These are phyloP conservation scores for Phragmatobia fuliginosa DNA, from an alignment of 2,888 invertebrate species.

Conservation along the genomic window DNA sequence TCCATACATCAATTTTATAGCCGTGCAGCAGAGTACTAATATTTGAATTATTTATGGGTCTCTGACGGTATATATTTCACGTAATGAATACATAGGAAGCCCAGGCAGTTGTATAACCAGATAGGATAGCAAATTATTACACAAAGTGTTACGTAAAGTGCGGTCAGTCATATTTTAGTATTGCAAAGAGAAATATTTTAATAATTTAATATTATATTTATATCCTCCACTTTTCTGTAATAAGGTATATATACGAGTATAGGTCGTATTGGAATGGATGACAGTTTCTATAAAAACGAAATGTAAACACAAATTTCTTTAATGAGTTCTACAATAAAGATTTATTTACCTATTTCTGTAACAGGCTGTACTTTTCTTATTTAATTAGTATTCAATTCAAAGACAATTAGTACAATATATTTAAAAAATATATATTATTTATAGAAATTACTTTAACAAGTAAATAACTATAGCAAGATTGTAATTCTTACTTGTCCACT, in stretches of 20 bases:
- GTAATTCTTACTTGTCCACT: background rate
- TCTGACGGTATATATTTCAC: constrained; percentile 42
- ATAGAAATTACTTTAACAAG: too few species aligned
- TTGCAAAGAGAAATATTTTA: background rate
- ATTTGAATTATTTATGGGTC: constrained; percentile 50
- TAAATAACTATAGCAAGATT: background rate
- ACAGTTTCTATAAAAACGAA: too few species aligned
- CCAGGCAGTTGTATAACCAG: constrained; percentile 16
- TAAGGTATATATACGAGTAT: too few species aligned
- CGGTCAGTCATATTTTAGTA: background rate
- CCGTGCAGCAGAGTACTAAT: constrained; percentile 38
- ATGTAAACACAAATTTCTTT: background rate
- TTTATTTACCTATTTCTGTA: too few species aligned
- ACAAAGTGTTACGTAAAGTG: background rate
- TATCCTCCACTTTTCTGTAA: background rate
- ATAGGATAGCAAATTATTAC: constrained; percentile 5
- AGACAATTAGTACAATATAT: too few species aligned
- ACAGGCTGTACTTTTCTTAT: background rate
- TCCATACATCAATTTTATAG: constrained; percentile 36
- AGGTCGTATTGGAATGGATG: background rate
- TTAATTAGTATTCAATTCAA: too few species aligned
- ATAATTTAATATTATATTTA: background rate
- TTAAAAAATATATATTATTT: too few species aligned
- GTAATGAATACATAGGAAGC: constrained; percentile 50
- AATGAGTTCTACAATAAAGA: too few species aligned